Conservation (phyloP, 2,113 vertebrate genomes). For the Phylloscopus trochiloides region DNA sequence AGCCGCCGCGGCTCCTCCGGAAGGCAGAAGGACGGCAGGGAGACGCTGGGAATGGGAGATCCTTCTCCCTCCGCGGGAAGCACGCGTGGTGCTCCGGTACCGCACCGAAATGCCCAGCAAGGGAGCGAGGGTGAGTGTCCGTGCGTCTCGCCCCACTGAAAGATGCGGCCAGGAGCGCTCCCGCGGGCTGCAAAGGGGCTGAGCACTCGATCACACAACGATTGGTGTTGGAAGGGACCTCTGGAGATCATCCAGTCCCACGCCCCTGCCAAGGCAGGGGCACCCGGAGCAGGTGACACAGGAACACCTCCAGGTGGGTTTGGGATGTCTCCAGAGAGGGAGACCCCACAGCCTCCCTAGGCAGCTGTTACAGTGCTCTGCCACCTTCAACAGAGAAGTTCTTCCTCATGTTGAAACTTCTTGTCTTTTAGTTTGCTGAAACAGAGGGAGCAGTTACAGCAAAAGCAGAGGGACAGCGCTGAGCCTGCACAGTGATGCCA, state of each 20-base stretch:
- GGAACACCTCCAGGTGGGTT: no score
- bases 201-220: accelerated
- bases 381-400: neutral
- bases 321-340: neutral
- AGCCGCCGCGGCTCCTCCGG: neutral
- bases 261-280: accelerated
- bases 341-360: no score
- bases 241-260: no score
- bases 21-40: no score
- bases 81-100: neutral
- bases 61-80: neutral
- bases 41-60: accelerated
- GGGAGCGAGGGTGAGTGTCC: neutral
- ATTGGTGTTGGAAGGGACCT: neutral
- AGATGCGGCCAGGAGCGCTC: accelerated
- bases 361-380: neutral
- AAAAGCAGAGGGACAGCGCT: neutral
- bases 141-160: accelerated
- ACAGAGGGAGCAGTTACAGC: no score
- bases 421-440: neutral
- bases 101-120: accelerated
- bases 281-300: neutral
- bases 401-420: neutral
- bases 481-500: neutral
- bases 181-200: neutral